Evolutionary conservation across 2,888 invertebrate genomes (phyloP).

Genomic region (Muschampia plurimacula): DNA sequence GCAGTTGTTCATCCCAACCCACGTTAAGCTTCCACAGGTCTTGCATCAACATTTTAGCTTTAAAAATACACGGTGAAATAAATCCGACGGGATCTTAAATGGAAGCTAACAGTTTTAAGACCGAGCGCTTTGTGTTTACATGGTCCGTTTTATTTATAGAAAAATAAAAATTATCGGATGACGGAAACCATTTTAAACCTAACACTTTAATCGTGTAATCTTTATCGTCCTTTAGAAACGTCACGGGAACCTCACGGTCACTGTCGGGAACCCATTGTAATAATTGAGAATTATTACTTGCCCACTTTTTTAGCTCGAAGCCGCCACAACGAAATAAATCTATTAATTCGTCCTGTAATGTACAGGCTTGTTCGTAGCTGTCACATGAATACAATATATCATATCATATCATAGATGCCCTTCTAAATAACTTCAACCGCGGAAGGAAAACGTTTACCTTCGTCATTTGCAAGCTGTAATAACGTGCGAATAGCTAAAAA

Average conservation of each 20-base stretch:
- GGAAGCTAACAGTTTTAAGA: neutral
- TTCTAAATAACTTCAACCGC: neutral
- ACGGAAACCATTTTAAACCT: neutral
- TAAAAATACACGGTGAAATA: neutral
- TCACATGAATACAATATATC: constrained; percentile 3
- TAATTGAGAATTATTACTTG: neutral
- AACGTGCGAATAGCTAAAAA: neutral
- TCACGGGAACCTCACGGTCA: neutral
- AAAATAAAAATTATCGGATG: neutral
- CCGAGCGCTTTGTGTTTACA: neutral
- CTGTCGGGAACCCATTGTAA: neutral
- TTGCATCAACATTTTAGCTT: constrained; percentile 4
- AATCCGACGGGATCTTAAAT: constrained; percentile 4
- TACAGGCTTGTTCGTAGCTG: neutral
- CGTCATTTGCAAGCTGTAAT: neutral
- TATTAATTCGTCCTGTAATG: constrained; percentile 7
- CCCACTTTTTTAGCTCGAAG: neutral
- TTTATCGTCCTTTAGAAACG: neutral
- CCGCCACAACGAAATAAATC: neutral
- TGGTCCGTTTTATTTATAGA: neutral
- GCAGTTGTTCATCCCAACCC: constrained; percentile 1
- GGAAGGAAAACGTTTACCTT: neutral
- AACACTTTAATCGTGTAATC: neutral
- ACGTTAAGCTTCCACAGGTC: constrained; percentile 1
- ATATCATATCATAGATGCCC: neutral